A percentile compares a stretch with the other conserved stretches of the same genome.
Evolutionary conservation across 2,113 vertebrate species (phyloP).

Genomic region (Psammodynastes pulverulentus): DNA sequence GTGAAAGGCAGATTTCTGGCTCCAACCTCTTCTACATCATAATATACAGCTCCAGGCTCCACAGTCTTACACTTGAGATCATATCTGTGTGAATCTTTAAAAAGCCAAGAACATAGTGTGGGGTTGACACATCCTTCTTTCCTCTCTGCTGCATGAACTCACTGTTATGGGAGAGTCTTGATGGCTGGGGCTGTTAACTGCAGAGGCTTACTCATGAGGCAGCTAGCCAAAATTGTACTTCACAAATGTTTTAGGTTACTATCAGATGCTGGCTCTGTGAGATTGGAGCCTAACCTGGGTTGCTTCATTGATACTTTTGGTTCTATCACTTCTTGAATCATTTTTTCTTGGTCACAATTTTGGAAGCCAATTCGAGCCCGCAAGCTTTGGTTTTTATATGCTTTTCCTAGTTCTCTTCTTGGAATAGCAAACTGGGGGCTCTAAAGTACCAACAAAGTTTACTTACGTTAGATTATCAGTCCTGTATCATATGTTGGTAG

Average conservation of each 20-base stretch:
- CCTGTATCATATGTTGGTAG: background rate
- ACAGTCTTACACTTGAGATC: slow-evolving; percentile 24
- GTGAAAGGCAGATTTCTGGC: slow-evolving; percentile 35
- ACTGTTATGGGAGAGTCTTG: slow-evolving; percentile 36
- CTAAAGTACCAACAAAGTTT: background rate
- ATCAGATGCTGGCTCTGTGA: background rate
- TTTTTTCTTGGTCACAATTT: background rate
- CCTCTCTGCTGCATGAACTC: slow-evolving; percentile 47
- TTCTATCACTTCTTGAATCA: background rate
- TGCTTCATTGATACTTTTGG: background rate
- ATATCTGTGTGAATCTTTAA: slow-evolving; percentile 59
- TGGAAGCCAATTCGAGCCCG: background rate
- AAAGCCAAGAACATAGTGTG: slow-evolving; percentile 50
- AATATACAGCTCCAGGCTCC: slow-evolving; percentile 45
- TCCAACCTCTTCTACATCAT: slow-evolving; percentile 46
- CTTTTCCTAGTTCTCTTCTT: background rate
- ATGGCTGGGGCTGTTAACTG: slow-evolving; percentile 11
- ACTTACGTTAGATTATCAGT: background rate
- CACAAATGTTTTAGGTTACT: background rate
- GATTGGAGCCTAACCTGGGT: background rate
- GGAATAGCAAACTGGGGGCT: background rate
- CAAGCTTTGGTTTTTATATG: background rate
- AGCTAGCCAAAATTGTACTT: background rate
- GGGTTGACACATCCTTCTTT: slow-evolving; percentile 54
- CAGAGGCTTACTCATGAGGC: background rate